Evolutionary conservation across 2,888 invertebrate species (phyloP), one percentile per base, ranked within the genome.

Genomic region (Hydropsyche betteni): DNA sequence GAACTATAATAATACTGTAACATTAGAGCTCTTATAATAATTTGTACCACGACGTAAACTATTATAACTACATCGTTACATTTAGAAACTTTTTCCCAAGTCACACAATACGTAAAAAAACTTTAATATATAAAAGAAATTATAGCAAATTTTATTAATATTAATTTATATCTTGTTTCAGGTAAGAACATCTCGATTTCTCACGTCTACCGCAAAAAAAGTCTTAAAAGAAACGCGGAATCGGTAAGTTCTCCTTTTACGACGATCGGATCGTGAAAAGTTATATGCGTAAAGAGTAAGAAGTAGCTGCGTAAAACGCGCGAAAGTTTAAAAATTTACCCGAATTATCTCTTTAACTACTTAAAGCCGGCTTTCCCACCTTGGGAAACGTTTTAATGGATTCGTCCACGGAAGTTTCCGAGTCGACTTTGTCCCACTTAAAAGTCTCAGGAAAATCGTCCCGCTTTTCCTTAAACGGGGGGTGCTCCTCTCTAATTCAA

Each of bases 331-430:
- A 64, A 64, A 64, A 33, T 64, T 64, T 64, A 64, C 64, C 36
- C 36, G 64, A 64, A 64, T 64, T 64, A 64, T 64, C 64, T 64
- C 16, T 34, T 64, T 64, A 64, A 64, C 64, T 64, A 64, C 64
- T 64, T 64, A 10, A 64, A 64, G 44, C 36, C 64, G 64, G 64
- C 64, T 64, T 64, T 64, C 34, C 64, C 64, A 34, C 6, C 64
- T 36, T 64, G 34, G 64, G 64, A 64, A 64, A 64, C 64, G 64
- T 64, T 64, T 64, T 64, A 64, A 64, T 64, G 64, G 64, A 64
- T 33, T 64, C 64, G 16, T 64, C 64, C 36, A 10, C 34, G 24
- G 44, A 64, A 64, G 64, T 64, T 55, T 16, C 16, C 5, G 12
- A 55, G 55, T 8, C 6, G 44, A 16, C 55, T 55, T 55, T 55